Percentiles rank a stretch among this genome's conserved stretches.
Conservation (phyloP, 1,140 invertebrate species). For the Drosophila repleta region DNA sequence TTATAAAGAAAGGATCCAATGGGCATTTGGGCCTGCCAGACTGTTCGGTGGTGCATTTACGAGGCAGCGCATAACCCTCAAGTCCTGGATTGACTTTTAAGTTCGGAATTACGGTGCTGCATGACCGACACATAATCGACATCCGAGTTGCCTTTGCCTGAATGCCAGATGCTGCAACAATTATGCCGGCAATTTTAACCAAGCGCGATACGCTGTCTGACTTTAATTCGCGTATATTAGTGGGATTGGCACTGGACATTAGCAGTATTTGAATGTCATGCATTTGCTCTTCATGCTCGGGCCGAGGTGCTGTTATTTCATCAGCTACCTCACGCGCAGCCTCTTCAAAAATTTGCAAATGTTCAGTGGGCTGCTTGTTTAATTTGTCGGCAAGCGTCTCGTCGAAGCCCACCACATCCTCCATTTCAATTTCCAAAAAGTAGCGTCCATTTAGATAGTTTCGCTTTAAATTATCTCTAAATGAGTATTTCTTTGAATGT, state of each 20-base stretch:
- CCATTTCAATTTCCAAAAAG: slow-evolving; percentile 96
- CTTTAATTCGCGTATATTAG: slow-evolving; percentile 93
- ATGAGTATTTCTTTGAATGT: not conserved
- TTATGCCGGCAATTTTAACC: slow-evolving; percentile 98
- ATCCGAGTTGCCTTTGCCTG: slow-evolving; percentile 97
- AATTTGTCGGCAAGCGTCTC: slow-evolving; percentile 96
- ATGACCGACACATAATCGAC: slow-evolving; percentile 97
- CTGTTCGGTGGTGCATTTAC: slow-evolving; percentile 97
- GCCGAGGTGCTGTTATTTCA: slow-evolving; percentile 96
- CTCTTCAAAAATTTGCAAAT: slow-evolving; percentile 97
- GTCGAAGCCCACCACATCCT: slow-evolving; percentile 97
- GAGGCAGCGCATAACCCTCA: slow-evolving; percentile 98
- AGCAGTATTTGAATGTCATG: slow-evolving; percentile 98
- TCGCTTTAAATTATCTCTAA: slow-evolving; percentile 95
- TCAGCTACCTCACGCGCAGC: slow-evolving; percentile 98
- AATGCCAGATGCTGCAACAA: slow-evolving; percentile 96
- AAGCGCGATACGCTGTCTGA: slow-evolving; percentile 96
- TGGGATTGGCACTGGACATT: slow-evolving; percentile 92
- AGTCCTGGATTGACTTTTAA: slow-evolving; percentile 96
- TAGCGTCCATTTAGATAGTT: slow-evolving; percentile 97
- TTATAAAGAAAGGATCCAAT: slow-evolving; percentile 98
- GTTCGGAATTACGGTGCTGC: slow-evolving; percentile 95
- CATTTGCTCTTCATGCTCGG: slow-evolving; percentile 94
- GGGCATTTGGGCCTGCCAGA: slow-evolving; percentile 96
- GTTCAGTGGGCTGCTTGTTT: slow-evolving; percentile 95